Evolutionary conservation across 2,888 invertebrate genomes (phyloP).

Genomic region (Limnephilus auricula): DNA sequence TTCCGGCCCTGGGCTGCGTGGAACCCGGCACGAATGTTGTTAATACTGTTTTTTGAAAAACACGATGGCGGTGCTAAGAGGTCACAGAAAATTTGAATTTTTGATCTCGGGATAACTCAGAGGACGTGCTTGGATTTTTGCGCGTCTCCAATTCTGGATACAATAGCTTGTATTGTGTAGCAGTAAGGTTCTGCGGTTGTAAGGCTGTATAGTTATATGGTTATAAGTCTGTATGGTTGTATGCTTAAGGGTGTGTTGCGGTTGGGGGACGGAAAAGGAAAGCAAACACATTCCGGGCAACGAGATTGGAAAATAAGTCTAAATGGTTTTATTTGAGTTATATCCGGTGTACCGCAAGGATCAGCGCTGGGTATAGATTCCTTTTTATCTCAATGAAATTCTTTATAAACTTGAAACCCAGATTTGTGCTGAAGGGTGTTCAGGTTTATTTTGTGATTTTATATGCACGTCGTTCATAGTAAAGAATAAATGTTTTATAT

Average conservation of each 20-base stretch:
- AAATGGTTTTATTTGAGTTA: constrained; percentile 28
- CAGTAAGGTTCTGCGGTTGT: neutral
- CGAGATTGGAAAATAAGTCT: constrained; percentile 19
- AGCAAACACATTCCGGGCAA: constrained; percentile 28
- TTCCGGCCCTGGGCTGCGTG: neutral
- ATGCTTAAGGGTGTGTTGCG: neutral
- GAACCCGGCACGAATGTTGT: neutral
- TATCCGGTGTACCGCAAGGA: constrained; percentile 23
- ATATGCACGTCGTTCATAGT: neutral
- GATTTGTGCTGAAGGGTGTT: neutral
- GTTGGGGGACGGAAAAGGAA: constrained; percentile 20
- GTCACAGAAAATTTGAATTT: constrained; percentile 43
- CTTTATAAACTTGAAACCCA: neutral
- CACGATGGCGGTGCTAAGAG: constrained; percentile 16
- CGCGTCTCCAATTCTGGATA: constrained; percentile 15
- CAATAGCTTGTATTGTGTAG: neutral
- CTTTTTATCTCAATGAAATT: neutral
- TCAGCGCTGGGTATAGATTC: neutral
- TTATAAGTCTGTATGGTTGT: neutral
- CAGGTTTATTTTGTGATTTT: neutral
- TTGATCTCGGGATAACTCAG: constrained; percentile 44
- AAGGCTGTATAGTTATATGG: neutral
- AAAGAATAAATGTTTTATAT: too few species aligned
- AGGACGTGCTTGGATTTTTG: constrained; percentile 28
- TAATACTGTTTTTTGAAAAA: neutral